phyloP scores from a whole-genome alignment of 2,797 vertebrate species.

The Anguilla megastoma region DNA sequence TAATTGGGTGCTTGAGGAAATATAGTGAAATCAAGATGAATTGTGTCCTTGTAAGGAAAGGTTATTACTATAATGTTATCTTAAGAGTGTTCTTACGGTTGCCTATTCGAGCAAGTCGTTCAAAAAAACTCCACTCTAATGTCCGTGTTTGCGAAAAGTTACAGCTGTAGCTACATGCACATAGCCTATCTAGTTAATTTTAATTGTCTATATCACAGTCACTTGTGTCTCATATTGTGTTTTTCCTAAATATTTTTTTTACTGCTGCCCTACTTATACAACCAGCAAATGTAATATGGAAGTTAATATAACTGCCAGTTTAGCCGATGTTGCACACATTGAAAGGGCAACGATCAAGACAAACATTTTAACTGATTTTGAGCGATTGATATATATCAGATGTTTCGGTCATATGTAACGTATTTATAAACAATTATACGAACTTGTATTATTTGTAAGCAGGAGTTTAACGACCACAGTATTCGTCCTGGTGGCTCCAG shows the following conservation, averaged over 20 bases:
- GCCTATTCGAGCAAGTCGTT: neutral
- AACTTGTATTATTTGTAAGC: neutral
- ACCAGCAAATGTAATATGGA: neutral
- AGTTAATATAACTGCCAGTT: neutral
- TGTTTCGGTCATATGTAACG: neutral
- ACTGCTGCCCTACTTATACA: neutral
- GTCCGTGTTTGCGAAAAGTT: neutral
- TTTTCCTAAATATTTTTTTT: neutral
- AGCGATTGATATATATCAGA: neutral
- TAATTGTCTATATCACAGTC: neutral
- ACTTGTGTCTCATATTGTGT: neutral
- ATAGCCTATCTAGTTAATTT: neutral
- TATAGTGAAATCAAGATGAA: neutral
- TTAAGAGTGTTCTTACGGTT: neutral
- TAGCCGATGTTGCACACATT: neutral
- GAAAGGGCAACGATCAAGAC: neutral
- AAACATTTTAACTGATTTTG: neutral
- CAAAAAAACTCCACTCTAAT: neutral
- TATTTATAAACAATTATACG: neutral
- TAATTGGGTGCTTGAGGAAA: constrained; percentile 8
- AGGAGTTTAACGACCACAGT: neutral
- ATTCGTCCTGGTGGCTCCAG: neutral
- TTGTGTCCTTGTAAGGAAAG: neutral
- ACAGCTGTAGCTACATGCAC: neutral
- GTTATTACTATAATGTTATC: neutral